Conservation (phyloP, 2,888 invertebrate species). For the Pediacus dermestoides region DNA sequence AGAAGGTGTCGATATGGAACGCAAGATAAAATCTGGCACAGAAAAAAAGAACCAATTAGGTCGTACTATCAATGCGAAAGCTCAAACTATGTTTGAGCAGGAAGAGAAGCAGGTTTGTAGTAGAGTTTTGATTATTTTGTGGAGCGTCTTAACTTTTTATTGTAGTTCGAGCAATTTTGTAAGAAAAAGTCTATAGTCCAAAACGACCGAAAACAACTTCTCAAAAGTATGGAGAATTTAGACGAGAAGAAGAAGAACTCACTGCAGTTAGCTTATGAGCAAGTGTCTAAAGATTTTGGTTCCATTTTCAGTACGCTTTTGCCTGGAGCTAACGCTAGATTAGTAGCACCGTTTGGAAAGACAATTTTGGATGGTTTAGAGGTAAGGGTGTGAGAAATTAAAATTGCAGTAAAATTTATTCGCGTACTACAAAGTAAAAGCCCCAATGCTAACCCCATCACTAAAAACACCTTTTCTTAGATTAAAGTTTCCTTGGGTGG, state of each 20-base stretch:
- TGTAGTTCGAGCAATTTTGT: constrained; percentile 58
- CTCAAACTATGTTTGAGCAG: constrained; percentile 80
- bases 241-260: constrained; percentile 89
- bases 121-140: not conserved
- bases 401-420: not conserved
- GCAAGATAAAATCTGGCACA: constrained; percentile 54
- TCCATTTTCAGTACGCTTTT: constrained; percentile 89
- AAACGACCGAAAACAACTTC: constrained; percentile 69
- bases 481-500: constrained; percentile 87
- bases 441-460: not conserved
- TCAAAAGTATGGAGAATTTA: constrained; percentile 77
- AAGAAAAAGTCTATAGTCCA: constrained; percentile 66
- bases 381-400: constrained; percentile 49
- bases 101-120: constrained; percentile 74
- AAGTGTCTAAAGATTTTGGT: constrained; percentile 90
- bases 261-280: constrained; percentile 75
- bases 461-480: constrained; percentile 38
- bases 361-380: constrained; percentile 83
- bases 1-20: constrained; percentile 52
- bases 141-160: constrained; percentile 4
- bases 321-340: constrained; percentile 83
- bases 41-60: constrained; percentile 65
- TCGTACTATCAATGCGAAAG: constrained; percentile 72
- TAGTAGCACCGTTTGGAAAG: constrained; percentile 72
- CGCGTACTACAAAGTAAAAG: not conserved